phyloP scores from a whole-genome alignment of 2,888 invertebrate species.

The Lithophane ornitopus region DNA sequence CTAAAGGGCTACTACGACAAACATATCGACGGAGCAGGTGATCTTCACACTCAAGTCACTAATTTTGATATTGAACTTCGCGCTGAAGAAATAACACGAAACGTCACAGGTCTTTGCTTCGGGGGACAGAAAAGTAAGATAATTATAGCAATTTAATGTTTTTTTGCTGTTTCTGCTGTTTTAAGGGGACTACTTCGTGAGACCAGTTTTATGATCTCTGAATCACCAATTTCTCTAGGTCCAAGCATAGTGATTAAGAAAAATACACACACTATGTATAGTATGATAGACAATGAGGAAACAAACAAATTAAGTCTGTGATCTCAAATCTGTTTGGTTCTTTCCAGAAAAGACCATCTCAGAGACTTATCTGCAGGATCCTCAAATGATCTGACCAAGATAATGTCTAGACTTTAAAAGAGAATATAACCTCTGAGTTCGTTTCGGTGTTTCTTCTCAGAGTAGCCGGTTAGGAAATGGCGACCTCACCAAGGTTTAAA shows the following conservation, averaged over 20 bases:
- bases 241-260: background rate
- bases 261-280: background rate
- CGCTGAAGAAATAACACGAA: constrained; percentile 16
- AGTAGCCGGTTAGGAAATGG: background rate
- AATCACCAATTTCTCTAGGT: background rate
- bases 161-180: too few species aligned
- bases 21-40: constrained; percentile 18
- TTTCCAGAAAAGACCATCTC: too few species aligned
- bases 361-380: too few species aligned
- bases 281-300: too few species aligned
- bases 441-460: too few species aligned
- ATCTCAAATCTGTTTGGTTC: too few species aligned
- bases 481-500: background rate
- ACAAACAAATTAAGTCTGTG: too few species aligned
- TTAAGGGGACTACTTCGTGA: background rate
- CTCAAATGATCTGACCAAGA: too few species aligned
- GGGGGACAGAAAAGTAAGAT: constrained; percentile 5
- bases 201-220: background rate
- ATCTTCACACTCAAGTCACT: constrained; percentile 32
- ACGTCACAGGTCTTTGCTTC: constrained; percentile 14
- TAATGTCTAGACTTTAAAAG: too few species aligned
- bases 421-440: too few species aligned
- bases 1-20: constrained; percentile 28
- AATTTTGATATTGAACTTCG: constrained; percentile 17
- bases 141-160: too few species aligned